Evolutionary conservation across 2,113 vertebrate genomes (phyloP).

Genomic region (Mellivora capensis): DNA sequence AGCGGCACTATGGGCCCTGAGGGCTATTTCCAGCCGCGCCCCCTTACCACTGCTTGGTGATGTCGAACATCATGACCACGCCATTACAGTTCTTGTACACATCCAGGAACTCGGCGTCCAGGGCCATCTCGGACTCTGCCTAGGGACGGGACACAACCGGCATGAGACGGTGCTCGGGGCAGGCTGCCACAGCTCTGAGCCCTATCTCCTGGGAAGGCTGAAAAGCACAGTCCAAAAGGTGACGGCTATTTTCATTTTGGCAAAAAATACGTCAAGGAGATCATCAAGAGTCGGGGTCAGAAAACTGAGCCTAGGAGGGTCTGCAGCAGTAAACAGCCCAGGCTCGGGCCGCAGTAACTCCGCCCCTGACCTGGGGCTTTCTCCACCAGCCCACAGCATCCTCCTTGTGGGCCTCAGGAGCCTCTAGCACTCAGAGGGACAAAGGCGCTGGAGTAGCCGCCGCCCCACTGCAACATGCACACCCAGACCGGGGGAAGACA

Average conservation of each 20-base stretch:
- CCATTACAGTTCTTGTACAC: conserved; percentile 99
- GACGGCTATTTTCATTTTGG: neutral
- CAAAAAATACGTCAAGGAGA: accelerated
- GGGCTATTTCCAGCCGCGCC: accelerated
- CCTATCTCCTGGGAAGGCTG: neutral
- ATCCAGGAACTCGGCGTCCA: conserved; percentile 98
- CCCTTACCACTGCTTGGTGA: conserved; percentile 98
- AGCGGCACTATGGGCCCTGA: accelerated
- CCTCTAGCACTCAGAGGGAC: too few relatives aligned
- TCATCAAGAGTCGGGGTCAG: accelerated
- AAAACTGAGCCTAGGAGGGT: neutral
- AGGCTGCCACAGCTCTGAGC: neutral
- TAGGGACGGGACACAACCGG: conserved; percentile 60
- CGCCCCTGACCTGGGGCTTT: neutral
- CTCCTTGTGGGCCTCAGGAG: accelerated
- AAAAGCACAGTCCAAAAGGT: neutral
- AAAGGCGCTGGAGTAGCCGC: accelerated
- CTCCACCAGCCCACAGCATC: accelerated
- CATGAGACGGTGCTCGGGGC: accelerated
- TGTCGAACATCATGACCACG: conserved; percentile 99
- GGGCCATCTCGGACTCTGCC: conserved; percentile 93
- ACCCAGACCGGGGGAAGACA: accelerated
- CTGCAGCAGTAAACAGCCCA: neutral
- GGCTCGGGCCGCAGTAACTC: neutral
- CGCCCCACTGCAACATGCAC: accelerated